Evolutionary conservation across 2,113 vertebrate genomes (phyloP).

Genomic region (Aramus guarauna): DNA sequence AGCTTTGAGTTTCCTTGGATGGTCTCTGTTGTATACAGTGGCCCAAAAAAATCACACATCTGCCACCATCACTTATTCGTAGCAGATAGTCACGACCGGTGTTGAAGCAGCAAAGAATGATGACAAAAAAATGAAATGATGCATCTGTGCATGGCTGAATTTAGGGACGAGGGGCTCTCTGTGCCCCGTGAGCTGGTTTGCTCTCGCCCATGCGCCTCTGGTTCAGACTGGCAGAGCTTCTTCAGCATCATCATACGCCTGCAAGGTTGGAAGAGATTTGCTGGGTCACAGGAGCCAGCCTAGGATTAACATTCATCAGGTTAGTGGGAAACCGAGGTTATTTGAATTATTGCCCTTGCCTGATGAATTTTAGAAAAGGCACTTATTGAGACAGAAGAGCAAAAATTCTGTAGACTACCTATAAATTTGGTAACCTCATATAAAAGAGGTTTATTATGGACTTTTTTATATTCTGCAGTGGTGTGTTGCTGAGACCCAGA

Average conservation of each 20-base stretch:
- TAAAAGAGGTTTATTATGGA: neutral
- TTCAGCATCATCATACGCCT: neutral
- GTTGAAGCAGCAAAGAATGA: neutral
- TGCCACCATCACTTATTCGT: neutral
- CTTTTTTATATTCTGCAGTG: neutral
- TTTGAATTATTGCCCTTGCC: neutral
- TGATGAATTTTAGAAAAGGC: neutral
- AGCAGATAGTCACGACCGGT: neutral
- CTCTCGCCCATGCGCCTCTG: neutral
- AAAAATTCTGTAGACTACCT: neutral
- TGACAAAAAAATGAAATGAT: neutral
- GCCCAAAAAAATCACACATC: neutral
- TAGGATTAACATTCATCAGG: neutral
- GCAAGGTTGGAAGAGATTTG: neutral
- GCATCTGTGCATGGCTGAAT: neutral
- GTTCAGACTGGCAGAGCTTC: neutral
- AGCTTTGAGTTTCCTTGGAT: neutral
- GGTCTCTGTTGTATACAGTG: neutral
- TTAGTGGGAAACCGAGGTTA: neutral
- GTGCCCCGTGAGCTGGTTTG: neutral
- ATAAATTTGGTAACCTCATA: neutral
- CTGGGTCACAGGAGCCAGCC: neutral
- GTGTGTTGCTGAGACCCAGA: neutral
- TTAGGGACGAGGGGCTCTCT: neutral
- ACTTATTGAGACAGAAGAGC: neutral